Percentiles rank a stretch among this genome's conserved stretches.
phyloP scores from a whole-genome alignment of 1,140 invertebrate genomes.

The Ips nitidus region DNA sequence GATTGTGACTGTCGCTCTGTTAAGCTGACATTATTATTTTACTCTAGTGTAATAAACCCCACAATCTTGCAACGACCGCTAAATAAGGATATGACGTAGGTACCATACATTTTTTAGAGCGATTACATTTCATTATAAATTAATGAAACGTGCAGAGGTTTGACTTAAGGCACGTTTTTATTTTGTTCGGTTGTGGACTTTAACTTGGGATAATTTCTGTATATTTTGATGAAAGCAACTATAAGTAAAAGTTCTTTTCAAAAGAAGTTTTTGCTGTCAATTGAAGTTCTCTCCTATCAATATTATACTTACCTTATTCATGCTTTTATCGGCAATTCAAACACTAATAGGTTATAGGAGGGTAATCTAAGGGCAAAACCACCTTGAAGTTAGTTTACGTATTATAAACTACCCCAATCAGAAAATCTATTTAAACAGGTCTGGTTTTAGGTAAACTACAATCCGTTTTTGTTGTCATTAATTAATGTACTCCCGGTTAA shows the following conservation, averaged over 20 bases:
- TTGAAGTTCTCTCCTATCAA: neutral
- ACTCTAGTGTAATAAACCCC: neutral
- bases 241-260: neutral
- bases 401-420: slow-evolving; percentile 33
- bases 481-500: slow-evolving; percentile 29
- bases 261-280: neutral
- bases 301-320: neutral
- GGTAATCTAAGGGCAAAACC: neutral
- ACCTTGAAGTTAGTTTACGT: slow-evolving; percentile 2
- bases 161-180: neutral
- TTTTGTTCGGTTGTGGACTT: neutral
- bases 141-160: neutral
- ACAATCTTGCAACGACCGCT: neutral
- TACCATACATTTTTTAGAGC: neutral
- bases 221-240: neutral
- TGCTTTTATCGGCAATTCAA: neutral
- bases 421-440: slow-evolving; percentile 30
- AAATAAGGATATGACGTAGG: slow-evolving; percentile 1
- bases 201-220: neutral
- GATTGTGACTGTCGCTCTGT: neutral
- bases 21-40: neutral
- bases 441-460: slow-evolving; percentile 30
- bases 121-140: neutral
- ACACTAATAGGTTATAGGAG: neutral
- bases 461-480: slow-evolving; percentile 34